phyloP scores from a whole-genome alignment of 2,113 vertebrate species.

The Grammomys surdaster region DNA sequence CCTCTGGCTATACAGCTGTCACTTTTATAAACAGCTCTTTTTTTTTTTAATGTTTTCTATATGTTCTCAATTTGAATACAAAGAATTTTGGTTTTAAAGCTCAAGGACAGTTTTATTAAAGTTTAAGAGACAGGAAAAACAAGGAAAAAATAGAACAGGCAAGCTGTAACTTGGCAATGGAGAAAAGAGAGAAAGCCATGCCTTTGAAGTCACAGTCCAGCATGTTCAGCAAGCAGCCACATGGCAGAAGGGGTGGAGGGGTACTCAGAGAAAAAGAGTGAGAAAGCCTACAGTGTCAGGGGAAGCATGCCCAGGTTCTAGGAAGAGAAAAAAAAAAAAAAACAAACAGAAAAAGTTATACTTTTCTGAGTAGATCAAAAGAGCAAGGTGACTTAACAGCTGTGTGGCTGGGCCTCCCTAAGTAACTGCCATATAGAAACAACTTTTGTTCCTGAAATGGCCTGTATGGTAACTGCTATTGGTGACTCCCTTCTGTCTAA shows the following conservation, averaged over 20 bases:
- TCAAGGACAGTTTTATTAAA: not conserved
- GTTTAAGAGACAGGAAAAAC: not conserved
- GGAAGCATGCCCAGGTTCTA: not conserved
- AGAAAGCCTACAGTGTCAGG: not conserved
- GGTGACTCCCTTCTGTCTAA: slow-evolving; percentile 2
- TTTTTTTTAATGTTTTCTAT: slow-evolving; percentile 17
- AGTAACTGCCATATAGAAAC: too few relatives aligned
- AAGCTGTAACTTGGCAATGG: not conserved
- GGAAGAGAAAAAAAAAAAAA: too few relatives aligned
- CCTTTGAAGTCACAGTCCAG: not conserved
- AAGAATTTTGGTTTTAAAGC: not conserved
- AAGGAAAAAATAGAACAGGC: not conserved
- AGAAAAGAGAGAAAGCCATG: not conserved
- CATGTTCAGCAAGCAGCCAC: not conserved
- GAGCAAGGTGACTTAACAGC: not conserved
- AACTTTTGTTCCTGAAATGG: slow-evolving; percentile 29
- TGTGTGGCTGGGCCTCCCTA: not conserved
- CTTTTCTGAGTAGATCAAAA: not conserved
- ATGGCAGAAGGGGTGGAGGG: not conserved
- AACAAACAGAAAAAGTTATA: not conserved
- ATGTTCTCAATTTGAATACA: slow-evolving; percentile 40
- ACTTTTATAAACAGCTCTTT: not conserved
- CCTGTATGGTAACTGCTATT: not conserved
- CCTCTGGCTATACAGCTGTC: not conserved
- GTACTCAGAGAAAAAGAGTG: not conserved